Evolutionary conservation across 1,140 invertebrate species (phyloP).

Genomic region (Musca vetustissima): DNA sequence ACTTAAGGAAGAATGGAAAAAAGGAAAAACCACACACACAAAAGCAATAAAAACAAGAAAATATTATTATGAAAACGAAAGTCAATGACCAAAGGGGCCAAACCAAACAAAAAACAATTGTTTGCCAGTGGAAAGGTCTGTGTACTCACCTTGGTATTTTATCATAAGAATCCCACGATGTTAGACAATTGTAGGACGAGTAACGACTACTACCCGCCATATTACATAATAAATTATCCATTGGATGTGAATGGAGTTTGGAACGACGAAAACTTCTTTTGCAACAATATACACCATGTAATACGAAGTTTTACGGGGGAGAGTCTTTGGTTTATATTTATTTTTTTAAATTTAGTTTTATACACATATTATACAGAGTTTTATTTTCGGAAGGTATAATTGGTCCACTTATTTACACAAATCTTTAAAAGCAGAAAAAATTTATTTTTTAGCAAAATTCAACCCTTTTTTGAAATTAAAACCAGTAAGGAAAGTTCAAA

Average conservation of each 20-base stretch:
- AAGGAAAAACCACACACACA: neutral
- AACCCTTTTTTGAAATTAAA: no score
- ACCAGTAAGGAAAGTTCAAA: no score
- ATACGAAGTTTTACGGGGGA: no score
- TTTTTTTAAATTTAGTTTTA: neutral
- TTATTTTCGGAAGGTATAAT: no score
- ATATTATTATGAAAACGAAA: neutral
- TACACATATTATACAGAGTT: no score
- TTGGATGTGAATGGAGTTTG: slow-evolving; percentile 34
- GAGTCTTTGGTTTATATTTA: neutral
- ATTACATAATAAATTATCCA: slow-evolving; percentile 57
- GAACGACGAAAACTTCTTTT: neutral
- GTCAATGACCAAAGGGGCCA: no score
- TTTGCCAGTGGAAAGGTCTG: neutral
- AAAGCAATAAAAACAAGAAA: neutral
- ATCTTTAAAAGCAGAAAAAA: no score
- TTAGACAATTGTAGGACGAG: slow-evolving; percentile 84
- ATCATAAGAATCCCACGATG: slow-evolving; percentile 87
- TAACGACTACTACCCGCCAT: slow-evolving; percentile 76
- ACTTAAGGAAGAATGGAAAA: neutral
- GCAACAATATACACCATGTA: no score
- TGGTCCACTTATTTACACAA: no score
- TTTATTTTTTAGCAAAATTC: no score
- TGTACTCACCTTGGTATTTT: slow-evolving; percentile 76
- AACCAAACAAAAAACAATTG: no score